Percentiles rank a stretch among this genome's conserved stretches.
phyloP scores from a whole-genome alignment of 2,113 vertebrate genomes.

The Falco punctatus region DNA sequence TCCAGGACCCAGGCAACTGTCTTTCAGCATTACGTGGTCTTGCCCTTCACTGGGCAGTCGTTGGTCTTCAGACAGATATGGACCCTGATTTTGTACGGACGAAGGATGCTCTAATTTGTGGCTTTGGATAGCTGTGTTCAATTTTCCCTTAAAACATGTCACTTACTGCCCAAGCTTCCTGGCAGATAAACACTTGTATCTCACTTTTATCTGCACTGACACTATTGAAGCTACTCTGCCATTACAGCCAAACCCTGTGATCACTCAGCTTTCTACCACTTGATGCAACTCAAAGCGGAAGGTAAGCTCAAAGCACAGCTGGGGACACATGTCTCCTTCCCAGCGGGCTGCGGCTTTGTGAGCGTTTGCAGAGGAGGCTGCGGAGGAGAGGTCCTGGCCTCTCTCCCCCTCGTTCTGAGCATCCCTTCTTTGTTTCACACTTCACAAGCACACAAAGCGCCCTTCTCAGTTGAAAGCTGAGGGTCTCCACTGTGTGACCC shows the following conservation, averaged over 20 bases:
- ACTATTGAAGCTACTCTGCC: background rate
- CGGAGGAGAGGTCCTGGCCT: background rate
- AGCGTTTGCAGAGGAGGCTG: background rate
- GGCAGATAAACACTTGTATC: background rate
- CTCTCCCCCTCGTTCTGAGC: background rate
- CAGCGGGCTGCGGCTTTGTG: background rate
- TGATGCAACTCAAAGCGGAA: background rate
- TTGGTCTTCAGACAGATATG: background rate
- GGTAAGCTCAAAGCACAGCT: background rate
- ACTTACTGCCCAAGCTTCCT: background rate
- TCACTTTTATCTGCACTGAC: background rate
- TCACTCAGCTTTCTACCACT: background rate
- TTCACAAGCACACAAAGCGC: rapidly evolving
- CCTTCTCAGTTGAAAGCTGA: background rate
- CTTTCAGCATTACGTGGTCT: background rate
- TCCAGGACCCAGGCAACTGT: background rate
- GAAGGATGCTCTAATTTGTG: background rate
- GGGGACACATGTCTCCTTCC: background rate
- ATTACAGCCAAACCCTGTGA: background rate
- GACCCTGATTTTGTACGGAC: background rate
- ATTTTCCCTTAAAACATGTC: background rate
- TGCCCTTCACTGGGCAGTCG: background rate
- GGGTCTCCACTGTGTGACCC: background rate
- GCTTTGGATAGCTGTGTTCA: background rate
- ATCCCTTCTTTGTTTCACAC: background rate